Evolutionary conservation across 2,888 invertebrate species (phyloP).

Genomic region (Ceriagrion tenellum): DNA sequence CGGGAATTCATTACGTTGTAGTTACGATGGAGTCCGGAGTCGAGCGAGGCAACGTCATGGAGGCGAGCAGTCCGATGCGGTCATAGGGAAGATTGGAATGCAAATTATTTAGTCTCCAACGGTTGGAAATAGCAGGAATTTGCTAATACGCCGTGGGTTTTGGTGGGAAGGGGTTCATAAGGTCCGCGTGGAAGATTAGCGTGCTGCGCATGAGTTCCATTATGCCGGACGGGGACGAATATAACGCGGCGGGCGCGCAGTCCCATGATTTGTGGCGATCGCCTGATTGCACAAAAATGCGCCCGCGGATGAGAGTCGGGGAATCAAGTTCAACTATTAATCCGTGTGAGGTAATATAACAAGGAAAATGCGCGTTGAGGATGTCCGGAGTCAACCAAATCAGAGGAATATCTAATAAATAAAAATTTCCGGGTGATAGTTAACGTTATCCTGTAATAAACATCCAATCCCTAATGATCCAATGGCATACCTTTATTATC

Average conservation of each 20-base stretch:
- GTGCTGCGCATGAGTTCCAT: neutral
- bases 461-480: neutral
- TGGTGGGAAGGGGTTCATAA: neutral
- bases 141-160: constrained; percentile 34
- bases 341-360: neutral
- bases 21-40: too few species aligned
- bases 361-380: neutral
- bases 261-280: constrained; percentile 5
- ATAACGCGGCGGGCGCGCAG: neutral
- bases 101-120: constrained; percentile 52
- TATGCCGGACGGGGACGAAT: neutral
- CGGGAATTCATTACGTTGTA: constrained; percentile 46
- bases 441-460: neutral
- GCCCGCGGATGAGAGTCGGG: neutral
- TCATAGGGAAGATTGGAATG: constrained; percentile 38
- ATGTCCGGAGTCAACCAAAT: neutral
- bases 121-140: constrained; percentile 3
- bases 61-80: neutral
- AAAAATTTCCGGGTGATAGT: neutral
- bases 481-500: neutral
- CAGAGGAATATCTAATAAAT: neutral
- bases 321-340: neutral
- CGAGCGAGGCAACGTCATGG: neutral
- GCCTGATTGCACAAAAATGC: neutral
- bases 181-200: constrained; percentile 30